Percentiles rank a stretch among this genome's conserved stretches.
Conservation (phyloP, 2,888 invertebrate species). For the Rhagonycha lutea region DNA sequence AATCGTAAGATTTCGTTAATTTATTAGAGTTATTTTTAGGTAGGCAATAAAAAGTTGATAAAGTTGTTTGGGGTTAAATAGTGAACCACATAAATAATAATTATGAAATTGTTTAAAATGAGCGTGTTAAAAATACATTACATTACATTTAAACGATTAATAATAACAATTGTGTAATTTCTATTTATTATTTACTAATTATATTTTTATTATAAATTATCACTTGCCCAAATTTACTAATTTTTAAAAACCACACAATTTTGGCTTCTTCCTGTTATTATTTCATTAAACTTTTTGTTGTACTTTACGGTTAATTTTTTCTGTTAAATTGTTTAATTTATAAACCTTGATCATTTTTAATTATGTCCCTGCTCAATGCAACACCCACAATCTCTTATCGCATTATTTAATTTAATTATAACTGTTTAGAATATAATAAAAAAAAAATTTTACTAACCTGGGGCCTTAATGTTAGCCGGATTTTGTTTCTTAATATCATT, state of each 20-base stretch:
- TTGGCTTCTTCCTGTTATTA: neutral
- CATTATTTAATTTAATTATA: neutral
- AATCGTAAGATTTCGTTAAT: neutral
- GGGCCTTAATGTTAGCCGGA: neutral
- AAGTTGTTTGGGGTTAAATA: neutral
- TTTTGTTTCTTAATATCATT: neutral
- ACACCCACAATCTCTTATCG: neutral
- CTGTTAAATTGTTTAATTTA: neutral
- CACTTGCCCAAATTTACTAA: neutral
- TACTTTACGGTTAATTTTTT: neutral
- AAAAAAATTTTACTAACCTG: neutral
- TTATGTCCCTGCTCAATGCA: neutral
- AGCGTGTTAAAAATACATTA: neutral
- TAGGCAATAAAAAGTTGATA: neutral
- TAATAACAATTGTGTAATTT: neutral
- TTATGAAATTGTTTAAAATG: neutral
- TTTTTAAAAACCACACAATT: neutral
- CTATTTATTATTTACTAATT: neutral
- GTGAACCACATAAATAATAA: neutral
- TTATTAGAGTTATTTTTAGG: neutral
- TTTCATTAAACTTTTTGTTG: neutral
- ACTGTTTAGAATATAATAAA: neutral
- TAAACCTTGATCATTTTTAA: neutral
- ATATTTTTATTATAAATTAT: neutral
- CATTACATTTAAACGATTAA: neutral